A percentile compares a stretch with the other conserved stretches of the same genome.
Conservation (phyloP, 2,797 vertebrate genomes). For the Ctenopoma multispine region DNA sequence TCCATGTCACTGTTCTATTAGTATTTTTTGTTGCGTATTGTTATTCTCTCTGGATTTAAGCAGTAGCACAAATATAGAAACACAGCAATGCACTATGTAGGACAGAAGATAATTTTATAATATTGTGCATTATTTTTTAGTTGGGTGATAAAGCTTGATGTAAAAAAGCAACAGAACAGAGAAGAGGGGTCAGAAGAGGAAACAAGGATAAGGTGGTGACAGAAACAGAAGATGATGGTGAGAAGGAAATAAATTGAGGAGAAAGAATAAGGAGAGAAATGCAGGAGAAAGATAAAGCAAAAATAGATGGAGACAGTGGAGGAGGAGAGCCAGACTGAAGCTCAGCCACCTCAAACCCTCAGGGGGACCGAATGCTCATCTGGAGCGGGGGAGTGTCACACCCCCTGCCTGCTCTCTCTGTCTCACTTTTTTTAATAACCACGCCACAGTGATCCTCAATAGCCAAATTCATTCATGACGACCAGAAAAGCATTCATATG, state of each 20-base stretch:
- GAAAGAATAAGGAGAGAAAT: no score
- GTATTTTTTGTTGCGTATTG: constrained; percentile 6
- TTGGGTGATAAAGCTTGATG: constrained; percentile 7
- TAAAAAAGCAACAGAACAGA: constrained; percentile 7
- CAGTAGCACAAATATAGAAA: constrained; percentile 24
- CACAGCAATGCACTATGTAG: not conserved
- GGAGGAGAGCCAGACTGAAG: constrained; percentile 25
- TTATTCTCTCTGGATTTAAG: constrained; percentile 9
- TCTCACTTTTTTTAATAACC: constrained; percentile 40
- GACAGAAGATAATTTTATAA: constrained; percentile 23
- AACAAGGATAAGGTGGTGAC: not conserved
- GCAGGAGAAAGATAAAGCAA: not conserved
- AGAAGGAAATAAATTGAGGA: not conserved
- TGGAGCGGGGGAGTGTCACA: constrained; percentile 55
- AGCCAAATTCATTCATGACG: constrained; percentile 9
- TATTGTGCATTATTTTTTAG: not conserved
- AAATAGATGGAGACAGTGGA: constrained; percentile 9
- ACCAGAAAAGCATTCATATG: not conserved
- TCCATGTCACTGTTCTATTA: not conserved
- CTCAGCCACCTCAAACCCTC: constrained; percentile 32
- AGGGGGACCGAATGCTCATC: constrained; percentile 50
- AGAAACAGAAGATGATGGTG: not conserved
- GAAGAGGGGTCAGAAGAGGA: not conserved
- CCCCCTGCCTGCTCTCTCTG: not conserved
- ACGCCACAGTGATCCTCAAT: not conserved